Percentiles rank a stretch among this genome's conserved stretches.
Conservation (phyloP, 2,113 vertebrate genomes). For the Herpetotheres cachinnans region DNA sequence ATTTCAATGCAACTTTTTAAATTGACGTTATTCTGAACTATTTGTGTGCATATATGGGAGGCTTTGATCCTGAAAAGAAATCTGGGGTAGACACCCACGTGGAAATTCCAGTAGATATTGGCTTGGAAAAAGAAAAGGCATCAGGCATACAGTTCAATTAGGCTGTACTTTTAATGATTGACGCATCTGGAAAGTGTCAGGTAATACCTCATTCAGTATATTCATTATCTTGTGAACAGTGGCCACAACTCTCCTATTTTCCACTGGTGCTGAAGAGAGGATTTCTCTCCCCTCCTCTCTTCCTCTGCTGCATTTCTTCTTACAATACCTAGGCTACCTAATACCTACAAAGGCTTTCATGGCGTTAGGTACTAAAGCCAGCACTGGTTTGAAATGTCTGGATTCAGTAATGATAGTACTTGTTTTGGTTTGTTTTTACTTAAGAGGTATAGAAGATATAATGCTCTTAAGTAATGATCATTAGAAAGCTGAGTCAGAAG, state of each 20-base stretch:
- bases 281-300: background rate
- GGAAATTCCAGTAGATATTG: background rate
- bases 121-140: background rate
- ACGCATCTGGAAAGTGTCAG: background rate
- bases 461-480: background rate
- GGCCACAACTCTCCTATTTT: background rate
- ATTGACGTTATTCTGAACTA: background rate
- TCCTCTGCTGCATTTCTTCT: constrained; percentile 39
- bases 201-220: background rate
- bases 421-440: background rate
- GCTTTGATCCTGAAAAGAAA: background rate
- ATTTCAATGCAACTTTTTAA: background rate
- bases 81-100: background rate
- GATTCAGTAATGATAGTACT: background rate
- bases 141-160: background rate
- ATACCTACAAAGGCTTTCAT: constrained; percentile 55
- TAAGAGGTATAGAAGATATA: background rate
- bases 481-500: background rate
- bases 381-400: background rate
- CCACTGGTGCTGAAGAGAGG: background rate
- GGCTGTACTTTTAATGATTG: background rate
- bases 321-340: background rate
- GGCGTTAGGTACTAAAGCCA: constrained; percentile 57
- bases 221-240: background rate
- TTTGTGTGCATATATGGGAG: background rate